Evolutionary conservation across 2,797 vertebrate genomes (phyloP).

Genomic region (Acropternis orthonyx): DNA sequence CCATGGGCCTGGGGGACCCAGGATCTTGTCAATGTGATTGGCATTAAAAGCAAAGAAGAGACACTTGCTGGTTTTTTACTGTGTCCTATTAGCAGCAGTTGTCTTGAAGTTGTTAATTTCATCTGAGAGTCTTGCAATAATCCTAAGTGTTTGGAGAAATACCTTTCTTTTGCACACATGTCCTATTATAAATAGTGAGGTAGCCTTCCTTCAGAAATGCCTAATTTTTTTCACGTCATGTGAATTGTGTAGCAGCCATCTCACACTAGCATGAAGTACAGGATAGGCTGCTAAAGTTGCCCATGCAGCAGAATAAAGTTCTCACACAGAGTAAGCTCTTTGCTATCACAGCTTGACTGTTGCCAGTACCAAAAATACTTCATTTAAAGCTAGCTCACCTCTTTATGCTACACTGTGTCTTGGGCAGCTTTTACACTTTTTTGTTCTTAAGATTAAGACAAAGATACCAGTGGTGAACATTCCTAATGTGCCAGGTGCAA

Average conservation of each 20-base stretch:
- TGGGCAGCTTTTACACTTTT: not conserved
- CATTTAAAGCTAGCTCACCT: conserved; percentile 3
- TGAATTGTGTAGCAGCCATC: not conserved
- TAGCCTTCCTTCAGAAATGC: not conserved
- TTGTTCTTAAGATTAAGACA: not conserved
- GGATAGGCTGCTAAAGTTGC: conserved; percentile 42
- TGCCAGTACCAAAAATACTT: conserved; percentile 55
- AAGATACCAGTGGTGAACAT: not conserved
- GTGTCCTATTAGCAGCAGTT: not conserved
- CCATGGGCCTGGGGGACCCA: not conserved
- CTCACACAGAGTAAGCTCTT: not conserved
- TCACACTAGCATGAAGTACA: not conserved
- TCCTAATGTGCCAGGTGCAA: not conserved
- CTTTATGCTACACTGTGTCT: not conserved
- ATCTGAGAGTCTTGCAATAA: not conserved
- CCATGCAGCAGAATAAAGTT: conserved; percentile 45
- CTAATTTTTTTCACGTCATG: not conserved
- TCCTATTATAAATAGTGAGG: not conserved
- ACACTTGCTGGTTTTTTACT: not conserved
- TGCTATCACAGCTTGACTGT: conserved; percentile 47
- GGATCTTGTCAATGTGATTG: not conserved
- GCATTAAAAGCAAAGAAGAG: not conserved
- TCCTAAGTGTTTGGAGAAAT: not conserved
- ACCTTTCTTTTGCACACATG: not conserved
- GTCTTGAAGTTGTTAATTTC: not conserved